Conservation (phyloP, 1,140 invertebrate genomes). For the Atta texana region DNA sequence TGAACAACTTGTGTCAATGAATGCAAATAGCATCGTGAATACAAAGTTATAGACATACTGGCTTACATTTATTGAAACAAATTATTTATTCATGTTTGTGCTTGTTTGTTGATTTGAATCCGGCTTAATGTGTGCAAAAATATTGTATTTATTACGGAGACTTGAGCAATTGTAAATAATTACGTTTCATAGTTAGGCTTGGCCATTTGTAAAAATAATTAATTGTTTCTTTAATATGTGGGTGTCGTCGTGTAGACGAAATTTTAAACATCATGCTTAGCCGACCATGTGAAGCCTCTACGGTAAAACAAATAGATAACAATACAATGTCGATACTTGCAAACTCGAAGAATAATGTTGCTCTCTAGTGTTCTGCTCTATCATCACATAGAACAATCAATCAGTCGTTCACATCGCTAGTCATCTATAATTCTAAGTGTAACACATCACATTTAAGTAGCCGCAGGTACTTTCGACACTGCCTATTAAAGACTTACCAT, state of each 20-base stretch:
- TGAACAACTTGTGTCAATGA: background rate
- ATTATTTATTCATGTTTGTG: background rate
- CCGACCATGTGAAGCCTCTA: conserved; percentile 52
- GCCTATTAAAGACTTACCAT: conserved; percentile 75
- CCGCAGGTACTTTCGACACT: conserved; percentile 65
- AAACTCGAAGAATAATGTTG: conserved; percentile 22
- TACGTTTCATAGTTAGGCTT: background rate
- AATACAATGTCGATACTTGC: conserved; percentile 25
- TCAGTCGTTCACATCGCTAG: conserved; percentile 59
- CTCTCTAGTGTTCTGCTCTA: conserved; percentile 42
- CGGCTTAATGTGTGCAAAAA: background rate
- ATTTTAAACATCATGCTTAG: conserved; percentile 60
- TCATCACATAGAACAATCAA: conserved; percentile 62
- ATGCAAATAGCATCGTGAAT: background rate
- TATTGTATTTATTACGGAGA: background rate
- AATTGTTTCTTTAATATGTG: conserved; percentile 15
- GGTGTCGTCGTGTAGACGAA: background rate
- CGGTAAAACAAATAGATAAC: conserved; percentile 33
- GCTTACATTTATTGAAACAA: background rate
- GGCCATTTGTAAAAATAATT: background rate
- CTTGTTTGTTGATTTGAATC: background rate
- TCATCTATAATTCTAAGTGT: conserved; percentile 71
- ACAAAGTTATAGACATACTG: background rate
- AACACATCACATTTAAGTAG: conserved; percentile 72
- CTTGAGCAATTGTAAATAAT: background rate